These are phyloP conservation scores for Acanthurus leucopareius DNA, from an alignment of 2,797 vertebrate genomes.

Conservation along the genomic window DNA sequence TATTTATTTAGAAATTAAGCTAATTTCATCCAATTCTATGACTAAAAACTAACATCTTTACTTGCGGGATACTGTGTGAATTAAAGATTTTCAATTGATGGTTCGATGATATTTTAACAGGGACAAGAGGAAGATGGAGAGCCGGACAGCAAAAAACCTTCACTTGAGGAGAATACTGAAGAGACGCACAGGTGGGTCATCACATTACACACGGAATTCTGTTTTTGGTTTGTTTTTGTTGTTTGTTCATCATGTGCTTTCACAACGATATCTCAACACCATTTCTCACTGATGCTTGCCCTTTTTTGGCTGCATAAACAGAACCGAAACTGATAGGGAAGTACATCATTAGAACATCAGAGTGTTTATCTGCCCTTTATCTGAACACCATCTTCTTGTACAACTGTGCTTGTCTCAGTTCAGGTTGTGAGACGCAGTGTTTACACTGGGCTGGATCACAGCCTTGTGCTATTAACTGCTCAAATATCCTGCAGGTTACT, in stretches of 20 bases:
- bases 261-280: background rate
- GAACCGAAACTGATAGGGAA: constrained; percentile 54
- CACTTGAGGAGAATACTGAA: constrained; percentile 79
- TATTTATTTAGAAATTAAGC: background rate
- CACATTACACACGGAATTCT: background rate
- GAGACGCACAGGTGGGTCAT: constrained; percentile 86
- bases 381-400: constrained; percentile 47
- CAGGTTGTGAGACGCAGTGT: constrained; percentile 57
- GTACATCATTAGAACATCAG: constrained; percentile 20
- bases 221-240: background rate
- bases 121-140: constrained; percentile 83
- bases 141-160: constrained; percentile 84
- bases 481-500: constrained; percentile 75
- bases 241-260: background rate
- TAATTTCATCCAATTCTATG: background rate
- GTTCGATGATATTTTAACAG: constrained; percentile 72
- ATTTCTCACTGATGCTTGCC: background rate
- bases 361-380: constrained; percentile 58
- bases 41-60: constrained; percentile 1
- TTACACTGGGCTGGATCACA: constrained; percentile 60
- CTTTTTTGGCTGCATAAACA: constrained; percentile 18
- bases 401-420: constrained; percentile 24
- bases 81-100: background rate
- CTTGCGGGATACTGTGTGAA: background rate
- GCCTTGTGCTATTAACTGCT: constrained; percentile 63